Conservation (phyloP, 1,140 invertebrate genomes). For the Akabosia matsudoensis region DNA sequence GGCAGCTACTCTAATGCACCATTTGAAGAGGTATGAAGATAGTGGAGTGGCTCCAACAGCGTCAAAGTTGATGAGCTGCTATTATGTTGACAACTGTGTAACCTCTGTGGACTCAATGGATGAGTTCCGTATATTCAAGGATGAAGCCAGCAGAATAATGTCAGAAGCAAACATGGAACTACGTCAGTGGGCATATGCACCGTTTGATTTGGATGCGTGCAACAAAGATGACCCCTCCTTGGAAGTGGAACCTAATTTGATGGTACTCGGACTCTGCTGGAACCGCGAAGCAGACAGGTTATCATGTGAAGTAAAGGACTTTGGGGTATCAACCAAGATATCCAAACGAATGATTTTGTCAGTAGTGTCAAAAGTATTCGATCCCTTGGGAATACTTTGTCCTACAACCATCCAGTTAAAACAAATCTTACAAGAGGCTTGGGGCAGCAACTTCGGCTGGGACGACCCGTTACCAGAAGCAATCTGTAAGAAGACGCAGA, state of each 20-base stretch:
- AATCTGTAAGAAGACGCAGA: neutral
- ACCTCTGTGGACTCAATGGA: neutral
- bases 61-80: neutral
- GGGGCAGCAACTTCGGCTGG: neutral
- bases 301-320: neutral
- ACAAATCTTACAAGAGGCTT: neutral
- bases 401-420: neutral
- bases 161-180: neutral
- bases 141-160: neutral
- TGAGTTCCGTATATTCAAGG: neutral
- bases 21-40: slow-evolving; percentile 19
- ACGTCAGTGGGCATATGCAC: neutral
- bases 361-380: neutral
- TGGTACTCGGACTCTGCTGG: neutral
- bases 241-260: neutral
- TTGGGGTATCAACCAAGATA: neutral
- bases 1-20: slow-evolving; percentile 35
- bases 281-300: neutral
- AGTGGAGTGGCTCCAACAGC: neutral
- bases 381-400: neutral
- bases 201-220: neutral
- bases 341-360: neutral
- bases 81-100: neutral
- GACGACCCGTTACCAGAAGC: neutral
- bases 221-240: neutral